These are phyloP conservation scores for Microtus richardsoni DNA, from an alignment of 2,113 vertebrate species.

Conservation along the genomic window DNA sequence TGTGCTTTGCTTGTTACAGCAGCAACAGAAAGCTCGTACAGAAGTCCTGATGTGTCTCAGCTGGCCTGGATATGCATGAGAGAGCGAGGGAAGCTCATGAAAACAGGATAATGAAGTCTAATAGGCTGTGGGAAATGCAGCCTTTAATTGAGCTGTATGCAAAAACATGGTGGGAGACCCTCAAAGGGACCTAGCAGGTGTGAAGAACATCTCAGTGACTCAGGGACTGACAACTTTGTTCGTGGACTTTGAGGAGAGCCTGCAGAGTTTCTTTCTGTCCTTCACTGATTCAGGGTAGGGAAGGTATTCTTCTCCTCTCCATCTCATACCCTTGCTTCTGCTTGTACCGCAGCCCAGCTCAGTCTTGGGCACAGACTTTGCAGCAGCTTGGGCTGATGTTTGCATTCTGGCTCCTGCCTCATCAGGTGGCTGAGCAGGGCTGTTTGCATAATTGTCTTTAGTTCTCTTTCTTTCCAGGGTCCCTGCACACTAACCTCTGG, in stretches of 20 bases:
- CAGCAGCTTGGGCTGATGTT: not conserved
- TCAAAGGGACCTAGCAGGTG: not conserved
- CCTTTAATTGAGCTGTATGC: slow-evolving; percentile 36
- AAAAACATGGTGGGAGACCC: slow-evolving; percentile 14
- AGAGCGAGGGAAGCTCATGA: not conserved
- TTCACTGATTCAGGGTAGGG: not conserved
- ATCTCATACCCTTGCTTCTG: fast-evolving
- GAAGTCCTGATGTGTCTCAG: not conserved
- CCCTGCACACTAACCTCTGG: not conserved
- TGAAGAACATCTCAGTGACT: slow-evolving; percentile 29
- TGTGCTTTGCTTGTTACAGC: not conserved
- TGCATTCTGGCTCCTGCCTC: not conserved
- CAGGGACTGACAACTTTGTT: not conserved
- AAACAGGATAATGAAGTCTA: not conserved
- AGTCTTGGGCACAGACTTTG: not conserved
- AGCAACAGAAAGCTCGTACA: not conserved
- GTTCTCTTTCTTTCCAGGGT: not conserved
- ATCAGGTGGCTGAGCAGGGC: not conserved
- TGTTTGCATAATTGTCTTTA: not conserved
- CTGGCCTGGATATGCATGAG: not conserved
- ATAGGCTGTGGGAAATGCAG: not conserved
- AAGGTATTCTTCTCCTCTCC: not conserved
- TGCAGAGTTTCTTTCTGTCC: not conserved
- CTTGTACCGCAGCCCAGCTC: not conserved
- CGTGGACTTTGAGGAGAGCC: not conserved